These are phyloP conservation scores for Exaiptasia diaphana DNA, from an alignment of 64 coral and sea anemone genomes.

Conservation along the genomic window DNA sequence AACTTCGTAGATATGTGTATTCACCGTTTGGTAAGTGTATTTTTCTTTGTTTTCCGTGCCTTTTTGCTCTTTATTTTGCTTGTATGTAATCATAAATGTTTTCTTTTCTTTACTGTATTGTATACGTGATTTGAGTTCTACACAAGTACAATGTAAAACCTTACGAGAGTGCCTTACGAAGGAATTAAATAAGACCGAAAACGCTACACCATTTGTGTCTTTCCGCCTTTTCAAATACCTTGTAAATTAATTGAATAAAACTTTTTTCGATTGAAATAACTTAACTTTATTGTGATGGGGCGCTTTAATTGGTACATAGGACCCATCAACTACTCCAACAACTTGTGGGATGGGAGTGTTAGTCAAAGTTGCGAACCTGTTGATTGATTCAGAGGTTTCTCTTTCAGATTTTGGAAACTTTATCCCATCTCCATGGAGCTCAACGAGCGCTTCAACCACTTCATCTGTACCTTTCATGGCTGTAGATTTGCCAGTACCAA, in stretches of 20 bases:
- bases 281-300: not conserved
- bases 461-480: not conserved
- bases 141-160: not conserved
- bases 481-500: slow-evolving; percentile 2
- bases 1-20: not conserved
- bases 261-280: not conserved
- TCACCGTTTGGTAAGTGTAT: not conserved
- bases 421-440: slow-evolving; percentile 19
- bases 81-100: not conserved
- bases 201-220: too few species aligned
- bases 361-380: slow-evolving; percentile 1
- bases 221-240: too few species aligned
- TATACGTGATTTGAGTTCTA: not conserved
- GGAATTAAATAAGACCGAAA: not conserved
- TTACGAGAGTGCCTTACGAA: not conserved
- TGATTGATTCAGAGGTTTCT: not conserved
- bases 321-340: not conserved
- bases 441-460: not conserved
- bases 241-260: slow-evolving; percentile 15
- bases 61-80: slow-evolving; percentile 4
- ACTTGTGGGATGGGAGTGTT: not conserved
- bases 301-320: slow-evolving; percentile 12
- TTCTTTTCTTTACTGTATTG: not conserved
- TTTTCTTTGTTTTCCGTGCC: not conserved
- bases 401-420: slow-evolving; percentile 19